Conservation (phyloP, 2,113 vertebrate genomes). For the Poeciliopsis prolifica region DNA sequence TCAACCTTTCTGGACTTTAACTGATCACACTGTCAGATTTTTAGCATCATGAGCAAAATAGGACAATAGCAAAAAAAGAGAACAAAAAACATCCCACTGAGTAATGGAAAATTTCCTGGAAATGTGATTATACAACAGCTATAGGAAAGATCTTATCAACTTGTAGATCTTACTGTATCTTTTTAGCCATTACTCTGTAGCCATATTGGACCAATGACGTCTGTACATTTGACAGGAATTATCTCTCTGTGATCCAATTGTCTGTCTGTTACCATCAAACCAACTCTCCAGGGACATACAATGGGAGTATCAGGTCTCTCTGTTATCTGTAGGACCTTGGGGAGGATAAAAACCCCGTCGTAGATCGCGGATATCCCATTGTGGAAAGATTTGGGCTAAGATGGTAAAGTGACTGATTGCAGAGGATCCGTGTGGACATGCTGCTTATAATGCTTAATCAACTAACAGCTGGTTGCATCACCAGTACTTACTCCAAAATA, state of each 20-base stretch:
- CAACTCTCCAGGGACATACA: conserved; percentile 45
- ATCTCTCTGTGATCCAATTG: conserved; percentile 67
- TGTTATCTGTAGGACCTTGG: conserved; percentile 38
- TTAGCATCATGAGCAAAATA: too few species aligned
- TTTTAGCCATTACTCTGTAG: conserved; percentile 22
- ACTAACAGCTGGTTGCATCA: conserved; percentile 41
- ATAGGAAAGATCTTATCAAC: conserved; percentile 22
- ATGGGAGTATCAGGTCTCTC: conserved; percentile 37
- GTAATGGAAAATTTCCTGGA: conserved; percentile 1
- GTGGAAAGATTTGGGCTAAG: conserved; percentile 34
- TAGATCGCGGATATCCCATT: conserved; percentile 46
- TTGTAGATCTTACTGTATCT: conserved; percentile 27
- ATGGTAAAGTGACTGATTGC: conserved; percentile 59
- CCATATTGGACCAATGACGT: conserved; percentile 45
- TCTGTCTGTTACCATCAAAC: conserved; percentile 53
- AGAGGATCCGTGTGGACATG: conserved; percentile 50
- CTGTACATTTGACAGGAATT: conserved; percentile 50
- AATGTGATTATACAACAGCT: conserved; percentile 8
- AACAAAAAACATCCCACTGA: not conserved
- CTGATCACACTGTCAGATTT: too few species aligned
- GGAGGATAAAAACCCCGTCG: conserved; percentile 37
- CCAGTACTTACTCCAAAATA: conserved; percentile 52
- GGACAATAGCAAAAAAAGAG: not conserved
- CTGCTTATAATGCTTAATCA: conserved; percentile 66
- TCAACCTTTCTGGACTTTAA: too few species aligned